Evolutionary conservation across 2,888 invertebrate species (phyloP), one percentile per base, ranked within the genome.

Genomic region (Pterobdella sp.): DNA sequence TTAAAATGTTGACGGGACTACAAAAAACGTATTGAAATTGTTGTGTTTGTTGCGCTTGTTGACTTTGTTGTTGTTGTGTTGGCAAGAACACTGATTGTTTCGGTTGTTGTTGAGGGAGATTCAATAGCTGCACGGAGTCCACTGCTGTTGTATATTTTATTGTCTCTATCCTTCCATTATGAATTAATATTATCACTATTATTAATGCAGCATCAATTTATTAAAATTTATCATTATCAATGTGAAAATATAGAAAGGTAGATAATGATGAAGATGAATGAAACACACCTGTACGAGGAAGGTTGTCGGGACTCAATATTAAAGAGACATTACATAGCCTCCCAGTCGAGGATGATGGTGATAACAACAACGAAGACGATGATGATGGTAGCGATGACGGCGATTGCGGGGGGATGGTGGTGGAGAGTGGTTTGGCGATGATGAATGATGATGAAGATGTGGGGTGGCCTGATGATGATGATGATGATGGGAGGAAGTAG

Each of bases 91-190:
- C 29, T 26, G 22, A 37, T 42, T 42, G 37, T 67, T 67, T 35
- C 37, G 35, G 67, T 34, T 35, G 67, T 67, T 67, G 67, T 56
- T 56, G 60, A 56, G 60, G 60, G 18, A n/a, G 60, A n/a, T n/a
- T 56, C 60, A 56, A 26, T 22, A 56, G 60, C 4, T 56, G 60
- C 4, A 56, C n/a, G 10, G 60, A 56, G 14, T 56, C 26, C 60
- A 56, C 4, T 3, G 60, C 18, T 4, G 60, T 26, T 18, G 60
- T 22, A 56, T n/a, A n/a, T n/a, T n/a, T n/a, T n/a, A n/a, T n/a
- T n/a, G n/a, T n/a, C n/a, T n/a, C n/a, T n/a, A n/a, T n/a, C n/a
- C n/a, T n/a, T n/a, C n/a, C n/a, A n/a, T n/a, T n/a, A n/a, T n/a
- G n/a, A n/a, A n/a, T n/a, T n/a, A n/a, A n/a, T n/a, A n/a, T n/a